Evolutionary conservation across 2,888 invertebrate genomes (phyloP).

Genomic region (Caenorhabditis drosophilae): DNA sequence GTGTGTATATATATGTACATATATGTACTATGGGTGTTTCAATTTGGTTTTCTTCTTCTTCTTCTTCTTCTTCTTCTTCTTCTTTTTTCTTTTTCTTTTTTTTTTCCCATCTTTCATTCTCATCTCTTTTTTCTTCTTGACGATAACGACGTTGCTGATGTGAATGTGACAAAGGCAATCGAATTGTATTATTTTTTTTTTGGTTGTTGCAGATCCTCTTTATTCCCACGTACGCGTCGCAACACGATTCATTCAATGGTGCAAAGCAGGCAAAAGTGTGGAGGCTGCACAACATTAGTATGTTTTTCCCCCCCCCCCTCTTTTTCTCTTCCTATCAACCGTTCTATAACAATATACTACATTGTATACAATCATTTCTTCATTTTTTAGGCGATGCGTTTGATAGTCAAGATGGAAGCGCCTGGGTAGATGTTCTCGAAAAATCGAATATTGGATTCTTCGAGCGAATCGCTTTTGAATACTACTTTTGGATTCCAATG

Average conservation of each 20-base stretch:
- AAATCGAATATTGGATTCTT: conserved; percentile 22
- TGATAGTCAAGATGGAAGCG: conserved; percentile 8
- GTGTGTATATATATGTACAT: too few species aligned
- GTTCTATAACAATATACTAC: background rate
- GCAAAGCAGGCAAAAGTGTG: conserved; percentile 35
- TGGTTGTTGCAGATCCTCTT: conserved; percentile 33
- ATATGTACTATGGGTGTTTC: too few species aligned
- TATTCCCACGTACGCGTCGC: conserved; percentile 24
- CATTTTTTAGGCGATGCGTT: conserved; percentile 12
- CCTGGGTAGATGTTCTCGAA: conserved; percentile 15
- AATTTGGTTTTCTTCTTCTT: too few species aligned
- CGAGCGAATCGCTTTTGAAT: conserved; percentile 14
- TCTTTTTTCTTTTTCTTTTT: conserved; percentile 1
- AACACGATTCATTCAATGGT: conserved; percentile 24
- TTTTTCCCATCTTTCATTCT: background rate
- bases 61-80: background rate
- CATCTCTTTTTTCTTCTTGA: background rate
- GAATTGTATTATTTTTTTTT: conserved; percentile 1
- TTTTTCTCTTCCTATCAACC: background rate
- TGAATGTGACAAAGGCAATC: too few species aligned
- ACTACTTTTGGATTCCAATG: conserved; percentile 22
- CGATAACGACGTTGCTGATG: too few species aligned
- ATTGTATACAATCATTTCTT: background rate
- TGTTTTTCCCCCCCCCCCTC: background rate
- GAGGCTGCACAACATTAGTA: conserved; percentile 27